Evolutionary conservation across 2,888 invertebrate genomes (phyloP), one percentile per base, ranked within the genome.

Genomic region (Caenorhabditis zanzibari): DNA sequence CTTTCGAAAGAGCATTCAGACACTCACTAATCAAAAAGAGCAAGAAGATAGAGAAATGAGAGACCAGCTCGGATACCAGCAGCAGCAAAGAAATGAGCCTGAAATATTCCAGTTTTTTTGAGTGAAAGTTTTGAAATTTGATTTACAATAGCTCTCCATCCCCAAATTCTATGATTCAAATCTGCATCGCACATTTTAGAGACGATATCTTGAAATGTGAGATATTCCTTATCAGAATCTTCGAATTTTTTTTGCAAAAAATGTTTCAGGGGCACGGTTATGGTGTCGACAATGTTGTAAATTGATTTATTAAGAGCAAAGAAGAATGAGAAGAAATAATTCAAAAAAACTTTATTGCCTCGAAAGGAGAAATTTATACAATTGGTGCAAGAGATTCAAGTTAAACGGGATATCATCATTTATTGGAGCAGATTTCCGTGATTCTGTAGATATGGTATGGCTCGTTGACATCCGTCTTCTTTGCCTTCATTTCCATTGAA

Each of bases 371-470:
- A 54, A 22, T 26, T 22, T 14, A 54, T 14, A 14, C 54, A 26
- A 54, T 12, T 26, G 26, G 2, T 26, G 24, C 54, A 26, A 26
- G 5, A 54, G 26, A 26, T 26, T 38, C 38, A 24, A 54, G 26
- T 26, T 6, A 32, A 32, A 32, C 5, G 32, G 32, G 32, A 32
- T 6, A 32, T 38, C 38, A 38, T 54, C 26, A 2, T 14, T 54
- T 14, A 54, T 54, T 16, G 10, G 44, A 44, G 26, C 75, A 75
- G 1, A 12, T 14, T 19, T 75, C 75, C 19, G 14, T 32, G 32
- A 75, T 75, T 38, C 14, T 44, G 35, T 75, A 59, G 47, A 75
- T 66, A 24, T 66, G 75, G 49, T 24, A 75, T 24, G 66, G 66
- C 2, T 66, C 22, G 19, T 47, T 68, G n/a, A 19, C 64, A 16